Evolutionary conservation across 2,113 vertebrate genomes (phyloP).

Genomic region (Gracilinanus agilis): DNA sequence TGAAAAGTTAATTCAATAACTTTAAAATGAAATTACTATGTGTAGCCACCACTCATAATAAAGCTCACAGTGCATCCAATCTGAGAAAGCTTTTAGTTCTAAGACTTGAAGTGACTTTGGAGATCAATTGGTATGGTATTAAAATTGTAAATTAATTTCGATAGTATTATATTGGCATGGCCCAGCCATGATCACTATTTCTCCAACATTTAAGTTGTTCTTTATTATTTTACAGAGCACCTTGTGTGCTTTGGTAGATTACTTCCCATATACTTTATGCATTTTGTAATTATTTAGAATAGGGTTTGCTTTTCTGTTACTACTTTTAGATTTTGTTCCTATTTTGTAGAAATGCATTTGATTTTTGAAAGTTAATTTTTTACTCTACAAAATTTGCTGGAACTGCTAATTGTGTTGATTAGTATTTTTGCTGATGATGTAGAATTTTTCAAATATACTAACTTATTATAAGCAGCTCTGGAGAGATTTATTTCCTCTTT

Average conservation of each 20-base stretch:
- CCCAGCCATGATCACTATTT: not conserved
- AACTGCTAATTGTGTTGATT: not conserved
- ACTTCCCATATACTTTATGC: not conserved
- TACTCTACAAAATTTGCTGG: not conserved
- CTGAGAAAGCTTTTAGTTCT: not conserved
- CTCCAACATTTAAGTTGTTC: not conserved
- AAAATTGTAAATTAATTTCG: not conserved
- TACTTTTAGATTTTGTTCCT: not conserved
- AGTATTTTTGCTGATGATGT: not conserved
- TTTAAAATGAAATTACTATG: not conserved
- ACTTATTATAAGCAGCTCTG: not conserved
- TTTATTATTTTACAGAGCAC: not conserved
- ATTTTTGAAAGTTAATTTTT: not conserved
- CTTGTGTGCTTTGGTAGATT: not conserved
- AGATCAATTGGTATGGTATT: not conserved
- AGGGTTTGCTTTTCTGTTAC: not conserved
- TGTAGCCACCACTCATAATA: not conserved
- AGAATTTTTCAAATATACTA: not conserved
- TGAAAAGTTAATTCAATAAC: constrained; percentile 50
- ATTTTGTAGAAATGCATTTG: not conserved
- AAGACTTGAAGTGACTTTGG: not conserved
- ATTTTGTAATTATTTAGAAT: not conserved
- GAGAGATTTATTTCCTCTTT: not conserved
- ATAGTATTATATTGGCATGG: not conserved
- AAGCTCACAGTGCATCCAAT: not conserved